phyloP scores from a whole-genome alignment of 2,113 vertebrate species.

The Pseudorasbora parva region DNA sequence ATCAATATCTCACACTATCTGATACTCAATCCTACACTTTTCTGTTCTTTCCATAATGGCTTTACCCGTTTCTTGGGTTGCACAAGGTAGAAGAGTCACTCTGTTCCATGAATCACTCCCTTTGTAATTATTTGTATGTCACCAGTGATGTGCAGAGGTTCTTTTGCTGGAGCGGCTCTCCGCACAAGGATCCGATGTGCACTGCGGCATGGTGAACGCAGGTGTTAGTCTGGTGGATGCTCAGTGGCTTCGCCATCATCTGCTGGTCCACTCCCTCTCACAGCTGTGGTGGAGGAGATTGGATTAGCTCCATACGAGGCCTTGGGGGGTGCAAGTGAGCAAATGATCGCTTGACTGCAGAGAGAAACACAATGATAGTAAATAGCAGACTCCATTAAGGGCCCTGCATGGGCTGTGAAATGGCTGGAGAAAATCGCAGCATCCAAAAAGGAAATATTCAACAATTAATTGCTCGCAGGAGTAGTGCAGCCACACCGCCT shows the following conservation, averaged over 20 bases:
- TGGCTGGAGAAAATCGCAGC: constrained; percentile 31
- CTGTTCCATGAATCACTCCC: background rate
- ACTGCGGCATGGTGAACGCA: constrained; percentile 40
- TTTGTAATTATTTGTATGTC: constrained; percentile 8
- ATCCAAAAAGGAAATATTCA: constrained; percentile 39
- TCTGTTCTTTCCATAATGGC: constrained; percentile 27
- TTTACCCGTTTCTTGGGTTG: background rate
- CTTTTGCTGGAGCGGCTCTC: constrained; percentile 13
- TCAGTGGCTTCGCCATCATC: constrained; percentile 43
- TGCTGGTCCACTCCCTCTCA: constrained; percentile 38
- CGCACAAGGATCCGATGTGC: constrained; percentile 7
- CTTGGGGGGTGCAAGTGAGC: constrained; percentile 27
- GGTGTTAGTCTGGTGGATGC: constrained; percentile 50
- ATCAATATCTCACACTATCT: constrained; percentile 14
- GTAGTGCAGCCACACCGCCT: constrained; percentile 35
- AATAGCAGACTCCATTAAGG: constrained; percentile 50
- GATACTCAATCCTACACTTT: background rate
- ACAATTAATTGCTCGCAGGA: constrained; percentile 43
- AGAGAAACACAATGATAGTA: constrained; percentile 50
- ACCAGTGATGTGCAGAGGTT: constrained; percentile 26
- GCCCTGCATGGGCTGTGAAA: constrained; percentile 22
- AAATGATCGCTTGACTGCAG: constrained; percentile 37
- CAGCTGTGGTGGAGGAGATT: constrained; percentile 53
- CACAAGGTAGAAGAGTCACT: constrained; percentile 15
- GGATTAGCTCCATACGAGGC: constrained; percentile 44